Base-by-base conservation (phyloP, 1,140 invertebrate genomes). In the Eriocheir sinensis region DNA sequence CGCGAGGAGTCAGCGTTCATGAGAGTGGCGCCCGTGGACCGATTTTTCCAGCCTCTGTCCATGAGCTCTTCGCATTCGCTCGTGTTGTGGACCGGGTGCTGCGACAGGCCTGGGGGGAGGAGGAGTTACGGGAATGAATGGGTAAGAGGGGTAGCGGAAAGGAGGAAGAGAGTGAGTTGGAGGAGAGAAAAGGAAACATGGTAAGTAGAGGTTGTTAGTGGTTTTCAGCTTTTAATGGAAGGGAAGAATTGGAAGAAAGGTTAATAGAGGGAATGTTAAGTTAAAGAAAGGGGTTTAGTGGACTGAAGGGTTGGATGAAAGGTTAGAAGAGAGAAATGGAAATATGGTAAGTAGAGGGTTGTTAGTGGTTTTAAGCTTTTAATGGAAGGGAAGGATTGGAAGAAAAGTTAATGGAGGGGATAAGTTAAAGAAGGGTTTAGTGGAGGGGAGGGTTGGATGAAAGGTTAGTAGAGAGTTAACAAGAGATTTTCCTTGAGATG, bases 1-100 rank as follows among this genome's bases (percentile, higher is more conserved):
- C 99, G 97, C 0, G 98, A 98, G 41, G 98, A 99, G 94, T 98
- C 98, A 0, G 98, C 98, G 96, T 99, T 99, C 98, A 99, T 99
- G 60, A 98, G 97, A 0, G 98, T 99, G 0, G 98, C 98, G 0
- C 98, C 98, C 0, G 98, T 98, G 0, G 98, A 97, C 95, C 98
- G 97, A 96, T 98, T 98, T 53, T 97, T 97, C 97, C 98, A 98
- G 0, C 98, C 98, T 91, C 97, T 97, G 27, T 98, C 97, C 97
- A 99, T 98, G 32, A 99, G 96, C 12, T 97, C 96, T 93, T 98
- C 97, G 97, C 98, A 99, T 91, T 98, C 98, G 0, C 96, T 94
- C 0, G 98, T 98, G 96, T 98, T 97, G 96, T 98, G 98, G 21
- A 98, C 98, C 0, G 98, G 97, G 94, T 98, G 98, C 96, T 98